Percentiles rank a stretch among this genome's conserved stretches.
Conservation (phyloP, 2,797 vertebrate species). For the Typhlichthys subterraneus region DNA sequence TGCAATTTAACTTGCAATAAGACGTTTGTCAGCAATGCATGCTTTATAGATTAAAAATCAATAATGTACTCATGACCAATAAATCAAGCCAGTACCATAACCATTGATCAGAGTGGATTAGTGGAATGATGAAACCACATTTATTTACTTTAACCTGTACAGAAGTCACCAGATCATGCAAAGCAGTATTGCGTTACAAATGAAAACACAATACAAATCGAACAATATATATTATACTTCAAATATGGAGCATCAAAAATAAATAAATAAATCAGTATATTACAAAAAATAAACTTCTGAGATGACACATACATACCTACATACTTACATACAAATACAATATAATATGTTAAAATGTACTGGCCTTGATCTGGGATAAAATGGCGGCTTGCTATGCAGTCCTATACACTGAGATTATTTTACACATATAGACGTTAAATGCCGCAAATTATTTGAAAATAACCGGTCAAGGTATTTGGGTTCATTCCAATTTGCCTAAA, state of each 20-base stretch:
- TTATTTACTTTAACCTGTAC: slow-evolving; percentile 85
- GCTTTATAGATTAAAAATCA: neutral
- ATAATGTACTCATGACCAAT: neutral
- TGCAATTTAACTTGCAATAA: no score
- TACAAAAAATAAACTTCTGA: slow-evolving; percentile 80
- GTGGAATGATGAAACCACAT: slow-evolving; percentile 82
- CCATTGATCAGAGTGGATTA: slow-evolving; percentile 54
- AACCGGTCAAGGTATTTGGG: slow-evolving; percentile 41
- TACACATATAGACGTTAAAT: slow-evolving; percentile 43
- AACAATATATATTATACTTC: slow-evolving; percentile 68
- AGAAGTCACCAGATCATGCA: slow-evolving; percentile 87
- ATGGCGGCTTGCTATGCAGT: slow-evolving; percentile 55
- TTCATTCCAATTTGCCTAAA: slow-evolving; percentile 46
- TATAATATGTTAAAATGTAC: slow-evolving; percentile 70
- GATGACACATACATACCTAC: slow-evolving; percentile 66
- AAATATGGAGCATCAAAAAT: slow-evolving; percentile 70
- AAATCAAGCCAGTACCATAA: slow-evolving; percentile 10
- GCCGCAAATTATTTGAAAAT: slow-evolving; percentile 50
- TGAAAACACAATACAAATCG: slow-evolving; percentile 78
- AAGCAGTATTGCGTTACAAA: slow-evolving; percentile 79
- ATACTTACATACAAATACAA: slow-evolving; percentile 49
- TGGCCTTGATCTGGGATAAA: slow-evolving; percentile 61
- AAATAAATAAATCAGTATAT: slow-evolving; percentile 64
- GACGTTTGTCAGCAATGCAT: neutral
- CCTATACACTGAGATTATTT: slow-evolving; percentile 24